These are phyloP conservation scores for Panthera uncia DNA, from an alignment of 2,113 vertebrate species.

Conservation along the genomic window DNA sequence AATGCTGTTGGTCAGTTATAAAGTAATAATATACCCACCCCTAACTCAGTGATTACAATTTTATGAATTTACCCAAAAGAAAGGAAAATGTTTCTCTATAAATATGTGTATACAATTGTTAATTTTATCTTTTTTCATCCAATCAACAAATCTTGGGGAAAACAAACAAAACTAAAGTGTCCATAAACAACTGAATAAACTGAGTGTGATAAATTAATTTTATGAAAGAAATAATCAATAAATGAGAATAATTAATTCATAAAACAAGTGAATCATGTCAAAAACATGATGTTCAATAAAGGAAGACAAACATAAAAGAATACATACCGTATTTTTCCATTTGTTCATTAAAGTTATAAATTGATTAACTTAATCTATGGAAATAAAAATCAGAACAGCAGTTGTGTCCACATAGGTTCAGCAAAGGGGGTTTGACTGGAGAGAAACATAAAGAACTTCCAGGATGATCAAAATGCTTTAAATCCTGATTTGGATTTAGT, in stretches of 20 bases:
- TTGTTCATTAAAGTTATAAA: background rate
- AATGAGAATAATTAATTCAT: background rate
- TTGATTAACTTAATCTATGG: background rate
- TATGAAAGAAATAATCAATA: background rate
- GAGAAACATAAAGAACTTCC: background rate
- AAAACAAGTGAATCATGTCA: background rate
- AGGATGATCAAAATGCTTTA: background rate
- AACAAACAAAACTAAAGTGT: background rate
- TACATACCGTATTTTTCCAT: background rate
- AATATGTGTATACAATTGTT: background rate
- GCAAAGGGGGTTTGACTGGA: background rate
- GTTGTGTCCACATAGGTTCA: background rate
- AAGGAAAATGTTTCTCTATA: background rate
- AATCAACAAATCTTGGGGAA: background rate
- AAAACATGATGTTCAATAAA: background rate
- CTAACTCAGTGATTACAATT: background rate
- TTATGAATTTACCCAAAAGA: background rate
- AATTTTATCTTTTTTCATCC: background rate
- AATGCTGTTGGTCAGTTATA: background rate
- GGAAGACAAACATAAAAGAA: background rate
- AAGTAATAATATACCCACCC: background rate
- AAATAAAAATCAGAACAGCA: background rate
- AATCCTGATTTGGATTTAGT: background rate
- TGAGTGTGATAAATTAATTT: background rate
- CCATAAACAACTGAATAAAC: background rate